A percentile compares a stretch with the other conserved stretches of the same genome.
Conservation (phyloP, 2,888 invertebrate genomes). For the Ganaspis brasiliensis region DNA sequence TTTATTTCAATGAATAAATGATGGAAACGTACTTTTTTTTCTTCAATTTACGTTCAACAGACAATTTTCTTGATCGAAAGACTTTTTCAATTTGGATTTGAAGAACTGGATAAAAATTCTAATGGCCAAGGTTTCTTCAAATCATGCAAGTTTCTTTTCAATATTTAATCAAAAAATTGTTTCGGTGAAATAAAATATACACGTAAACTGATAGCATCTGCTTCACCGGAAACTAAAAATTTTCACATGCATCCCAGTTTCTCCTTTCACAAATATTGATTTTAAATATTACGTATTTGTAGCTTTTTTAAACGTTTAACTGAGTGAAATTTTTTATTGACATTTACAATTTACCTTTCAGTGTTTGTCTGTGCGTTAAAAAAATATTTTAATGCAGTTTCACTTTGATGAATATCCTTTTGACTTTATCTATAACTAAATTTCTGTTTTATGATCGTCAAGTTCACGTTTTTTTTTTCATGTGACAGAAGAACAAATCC, state of each 20-base stretch:
- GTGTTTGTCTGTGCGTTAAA: not conserved
- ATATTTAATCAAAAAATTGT: not conserved
- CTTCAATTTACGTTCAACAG: too few species aligned
- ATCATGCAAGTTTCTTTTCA: not conserved
- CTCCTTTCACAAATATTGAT: slow-evolving; percentile 15
- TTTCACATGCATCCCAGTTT: slow-evolving; percentile 10
- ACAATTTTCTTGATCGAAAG: not conserved
- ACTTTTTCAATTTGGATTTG: not conserved
- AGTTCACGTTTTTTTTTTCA: too few species aligned
- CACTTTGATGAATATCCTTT: not conserved
- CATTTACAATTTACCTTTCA: not conserved
- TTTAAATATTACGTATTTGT: slow-evolving; percentile 12
- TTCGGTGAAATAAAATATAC: slow-evolving; percentile 4
- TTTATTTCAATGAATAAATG: too few species aligned
- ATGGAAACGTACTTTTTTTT: too few species aligned
- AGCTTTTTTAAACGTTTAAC: not conserved
- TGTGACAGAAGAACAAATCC: too few species aligned
- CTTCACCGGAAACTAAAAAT: slow-evolving; percentile 18
- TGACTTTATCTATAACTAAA: too few species aligned
- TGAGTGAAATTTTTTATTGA: slow-evolving; percentile 1
- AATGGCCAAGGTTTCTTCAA: slow-evolving; percentile 6
- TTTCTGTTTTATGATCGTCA: too few species aligned
- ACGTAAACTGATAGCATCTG: slow-evolving; percentile 10
- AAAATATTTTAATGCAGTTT: not conserved
- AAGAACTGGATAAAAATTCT: not conserved